Evolutionary conservation across 2,888 invertebrate genomes (phyloP), one percentile per base, ranked within the genome.

Genomic region (Parnassius glacialis): DNA sequence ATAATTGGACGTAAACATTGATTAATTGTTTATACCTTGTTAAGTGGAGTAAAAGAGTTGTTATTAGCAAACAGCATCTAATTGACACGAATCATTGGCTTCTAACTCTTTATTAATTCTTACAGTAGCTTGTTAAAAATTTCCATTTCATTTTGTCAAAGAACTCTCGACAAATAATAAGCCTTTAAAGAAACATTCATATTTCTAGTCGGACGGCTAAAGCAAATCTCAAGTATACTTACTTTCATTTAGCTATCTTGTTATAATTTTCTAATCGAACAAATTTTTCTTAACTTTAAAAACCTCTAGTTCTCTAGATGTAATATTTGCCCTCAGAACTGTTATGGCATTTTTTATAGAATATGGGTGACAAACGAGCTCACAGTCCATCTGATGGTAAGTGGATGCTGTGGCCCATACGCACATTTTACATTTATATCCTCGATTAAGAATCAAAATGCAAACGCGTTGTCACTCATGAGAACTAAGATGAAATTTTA

Each of bases 121-220:
- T 66, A 69, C 66, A 66, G 69, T 65, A 73, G 74, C 90, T 90
- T 87, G 88, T 91, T 91, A 91, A 89, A 91, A 86, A 81, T 80
- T 90, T 91, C 89, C 90, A 81, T 87, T 89, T 85, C 85, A 89
- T 88, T 89, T 89, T 87, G 81, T 78, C 74, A 68, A 68, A 68
- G 80, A 84, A 84, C 70, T 85, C 71, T 62, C 66, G 66, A 70
- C 65, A 67, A 68, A 66, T 79, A 65, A 56, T 75, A 88, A 87
- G 84, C 85, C 87, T 85, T 88, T 83, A 67, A 64, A 68, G 66
- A 68, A 70, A 73, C 69, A 16, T 55, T 72, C 73, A 71, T 73
- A 73, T 80, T 78, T 70, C 70, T 76, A 75, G 75, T 75, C 69
- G 74, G 78, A 73, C 71, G 74, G 70, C 68, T 74, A 73, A 70